Conservation (phyloP, 2,797 vertebrate genomes). For the Champsocephalus esox region DNA sequence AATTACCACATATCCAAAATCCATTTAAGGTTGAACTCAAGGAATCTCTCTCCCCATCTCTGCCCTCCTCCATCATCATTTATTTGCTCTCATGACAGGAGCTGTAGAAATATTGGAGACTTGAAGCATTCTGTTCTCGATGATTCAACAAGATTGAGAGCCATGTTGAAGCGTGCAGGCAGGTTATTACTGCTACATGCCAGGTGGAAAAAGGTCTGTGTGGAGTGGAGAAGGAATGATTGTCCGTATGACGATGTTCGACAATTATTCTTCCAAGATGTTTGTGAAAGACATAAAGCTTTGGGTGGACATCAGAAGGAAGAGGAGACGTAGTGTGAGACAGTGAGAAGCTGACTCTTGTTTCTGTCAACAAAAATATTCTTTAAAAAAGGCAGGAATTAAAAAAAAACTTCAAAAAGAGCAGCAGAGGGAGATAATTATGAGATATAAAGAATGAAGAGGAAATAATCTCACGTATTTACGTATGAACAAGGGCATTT, state of each 20-base stretch:
- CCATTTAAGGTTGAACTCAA: slow-evolving; percentile 50
- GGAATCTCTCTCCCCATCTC: slow-evolving; percentile 33
- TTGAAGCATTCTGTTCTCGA: slow-evolving; percentile 27
- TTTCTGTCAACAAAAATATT: slow-evolving; percentile 7
- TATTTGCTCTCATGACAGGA: slow-evolving; percentile 19
- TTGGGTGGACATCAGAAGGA: background rate
- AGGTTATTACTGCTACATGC: slow-evolving; percentile 20
- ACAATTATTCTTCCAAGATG: background rate
- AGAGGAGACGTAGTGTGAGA: background rate
- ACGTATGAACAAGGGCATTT: slow-evolving; percentile 49
- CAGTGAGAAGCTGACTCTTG: background rate
- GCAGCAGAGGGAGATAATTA: slow-evolving; percentile 32
- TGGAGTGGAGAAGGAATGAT: background rate
- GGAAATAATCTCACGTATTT: slow-evolving; percentile 36
- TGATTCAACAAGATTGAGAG: slow-evolving; percentile 53
- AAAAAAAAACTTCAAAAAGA: slow-evolving; percentile 16
- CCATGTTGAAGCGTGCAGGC: slow-evolving; percentile 33
- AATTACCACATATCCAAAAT: slow-evolving; percentile 56
- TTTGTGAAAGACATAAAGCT: slow-evolving; percentile 11
- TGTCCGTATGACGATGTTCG: slow-evolving; percentile 8
- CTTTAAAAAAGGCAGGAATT: slow-evolving; percentile 3
- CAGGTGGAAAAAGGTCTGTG: slow-evolving; percentile 20
- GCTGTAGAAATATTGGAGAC: slow-evolving; percentile 36
- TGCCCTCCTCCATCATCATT: slow-evolving; percentile 18
- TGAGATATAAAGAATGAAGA: slow-evolving; percentile 33